Evolutionary conservation across 2,888 invertebrate genomes (phyloP).

Genomic region (Drosophila merina): DNA sequence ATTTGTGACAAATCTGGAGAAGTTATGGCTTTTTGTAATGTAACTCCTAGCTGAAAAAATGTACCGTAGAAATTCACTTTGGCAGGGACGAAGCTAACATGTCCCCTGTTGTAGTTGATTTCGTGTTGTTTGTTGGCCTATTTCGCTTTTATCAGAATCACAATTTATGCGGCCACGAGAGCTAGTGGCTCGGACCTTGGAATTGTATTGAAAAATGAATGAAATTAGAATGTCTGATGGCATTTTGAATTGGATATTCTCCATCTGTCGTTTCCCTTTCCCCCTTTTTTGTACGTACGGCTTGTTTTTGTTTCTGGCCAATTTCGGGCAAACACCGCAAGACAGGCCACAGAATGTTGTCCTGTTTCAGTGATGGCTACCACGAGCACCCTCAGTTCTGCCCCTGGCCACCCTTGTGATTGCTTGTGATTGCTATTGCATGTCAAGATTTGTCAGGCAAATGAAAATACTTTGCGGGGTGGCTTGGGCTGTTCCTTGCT

Average conservation of each 20-base stretch:
- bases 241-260: constrained; percentile 75
- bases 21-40: too few relatives aligned
- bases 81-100: neutral
- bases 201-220: constrained; percentile 77
- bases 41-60: neutral
- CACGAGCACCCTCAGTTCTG: constrained; percentile 9
- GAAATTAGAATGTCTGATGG: constrained; percentile 79
- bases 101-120: neutral
- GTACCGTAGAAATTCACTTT: constrained; percentile 14
- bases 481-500: neutral
- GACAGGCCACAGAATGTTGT: constrained; percentile 71
- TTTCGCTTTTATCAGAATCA: constrained; percentile 60
- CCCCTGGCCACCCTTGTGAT: constrained; percentile 24
- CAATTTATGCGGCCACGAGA: constrained; percentile 59
- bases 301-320: constrained; percentile 52
- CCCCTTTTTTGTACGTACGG: constrained; percentile 9
- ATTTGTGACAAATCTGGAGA: too few relatives aligned
- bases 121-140: constrained; percentile 27
- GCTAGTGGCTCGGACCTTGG: constrained; percentile 48
- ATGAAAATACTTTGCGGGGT: constrained; percentile 65
- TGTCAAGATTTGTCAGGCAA: constrained; percentile 71
- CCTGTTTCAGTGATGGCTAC: constrained; percentile 22
- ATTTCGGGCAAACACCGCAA: constrained; percentile 70
- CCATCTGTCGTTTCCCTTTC: constrained; percentile 13
- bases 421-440: constrained; percentile 73